phyloP scores from a whole-genome alignment of 2,113 vertebrate genomes.

The Sylvietta virens region DNA sequence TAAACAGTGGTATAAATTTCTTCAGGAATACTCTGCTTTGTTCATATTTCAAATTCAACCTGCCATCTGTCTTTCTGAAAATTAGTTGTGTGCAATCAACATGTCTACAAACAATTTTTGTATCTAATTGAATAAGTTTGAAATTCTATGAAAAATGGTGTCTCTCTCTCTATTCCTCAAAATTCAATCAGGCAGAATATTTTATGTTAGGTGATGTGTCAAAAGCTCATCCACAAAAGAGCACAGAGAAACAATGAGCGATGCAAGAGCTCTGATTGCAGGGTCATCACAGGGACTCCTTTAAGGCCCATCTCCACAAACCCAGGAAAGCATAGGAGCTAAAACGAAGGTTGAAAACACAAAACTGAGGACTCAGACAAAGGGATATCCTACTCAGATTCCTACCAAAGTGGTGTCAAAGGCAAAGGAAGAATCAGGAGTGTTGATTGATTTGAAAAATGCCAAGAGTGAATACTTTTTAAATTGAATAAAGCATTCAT shows the following conservation, averaged over 20 bases:
- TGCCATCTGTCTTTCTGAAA: not conserved
- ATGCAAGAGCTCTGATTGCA: not conserved
- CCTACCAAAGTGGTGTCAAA: not conserved
- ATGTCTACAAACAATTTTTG: not conserved
- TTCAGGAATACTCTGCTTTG: not conserved
- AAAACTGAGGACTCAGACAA: not conserved
- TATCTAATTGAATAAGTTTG: not conserved
- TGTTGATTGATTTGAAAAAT: not conserved
- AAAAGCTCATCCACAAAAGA: not conserved
- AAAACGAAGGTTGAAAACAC: not conserved
- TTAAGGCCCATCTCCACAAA: not conserved
- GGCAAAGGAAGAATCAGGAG: not conserved
- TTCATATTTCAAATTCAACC: not conserved
- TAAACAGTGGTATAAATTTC: not conserved
- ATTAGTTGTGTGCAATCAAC: not conserved
- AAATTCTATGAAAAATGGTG: not conserved
- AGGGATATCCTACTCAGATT: not conserved
- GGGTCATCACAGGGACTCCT: not conserved
- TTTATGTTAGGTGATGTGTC: not conserved
- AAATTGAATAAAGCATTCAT: not conserved
- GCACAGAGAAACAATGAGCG: not conserved
- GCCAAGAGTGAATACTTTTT: not conserved
- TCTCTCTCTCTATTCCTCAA: not conserved
- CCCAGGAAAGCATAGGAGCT: not conserved
- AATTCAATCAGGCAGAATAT: not conserved